Conservation (phyloP, 1,140 invertebrate species). For the Neelides sp. region DNA sequence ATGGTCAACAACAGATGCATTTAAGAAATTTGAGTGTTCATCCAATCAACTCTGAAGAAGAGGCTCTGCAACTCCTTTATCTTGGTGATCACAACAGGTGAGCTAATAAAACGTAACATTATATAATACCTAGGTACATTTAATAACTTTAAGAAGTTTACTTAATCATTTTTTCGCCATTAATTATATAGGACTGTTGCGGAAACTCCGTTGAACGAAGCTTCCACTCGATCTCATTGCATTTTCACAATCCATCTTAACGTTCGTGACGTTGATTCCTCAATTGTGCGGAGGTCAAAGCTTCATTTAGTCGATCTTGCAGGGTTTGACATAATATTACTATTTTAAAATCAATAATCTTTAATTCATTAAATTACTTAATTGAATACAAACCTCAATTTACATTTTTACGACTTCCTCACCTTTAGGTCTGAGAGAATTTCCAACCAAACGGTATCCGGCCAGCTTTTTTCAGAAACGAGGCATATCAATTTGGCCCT, state of each 20-base stretch:
- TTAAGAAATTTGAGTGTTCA: constrained; percentile 48
- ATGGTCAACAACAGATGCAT: constrained; percentile 45
- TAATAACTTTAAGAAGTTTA: background rate
- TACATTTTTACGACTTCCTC: background rate
- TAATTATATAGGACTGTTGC: constrained; percentile 42
- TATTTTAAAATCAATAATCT: background rate
- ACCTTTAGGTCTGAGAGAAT: constrained; percentile 23
- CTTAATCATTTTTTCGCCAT: background rate
- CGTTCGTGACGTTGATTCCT: constrained; percentile 38
- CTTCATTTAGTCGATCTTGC: constrained; percentile 53
- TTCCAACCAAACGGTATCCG: constrained; percentile 31
- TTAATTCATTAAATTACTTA: constrained; percentile 1
- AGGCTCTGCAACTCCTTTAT: constrained; percentile 47
- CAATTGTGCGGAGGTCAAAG: constrained; percentile 44
- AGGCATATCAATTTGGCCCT: constrained; percentile 54
- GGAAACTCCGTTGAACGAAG: constrained; percentile 52
- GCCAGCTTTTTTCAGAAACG: constrained; percentile 46
- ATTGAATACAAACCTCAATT: background rate
- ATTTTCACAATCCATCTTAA: constrained; percentile 51
- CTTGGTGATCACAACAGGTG: constrained; percentile 48
- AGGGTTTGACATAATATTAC: constrained; percentile 41
- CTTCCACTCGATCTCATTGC: constrained; percentile 53
- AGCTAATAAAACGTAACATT: background rate
- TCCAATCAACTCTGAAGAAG: constrained; percentile 43
- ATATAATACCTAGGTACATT: background rate